These are phyloP conservation scores for Esox niger DNA, from an alignment of 2,113 vertebrate species.

Conservation along the genomic window DNA sequence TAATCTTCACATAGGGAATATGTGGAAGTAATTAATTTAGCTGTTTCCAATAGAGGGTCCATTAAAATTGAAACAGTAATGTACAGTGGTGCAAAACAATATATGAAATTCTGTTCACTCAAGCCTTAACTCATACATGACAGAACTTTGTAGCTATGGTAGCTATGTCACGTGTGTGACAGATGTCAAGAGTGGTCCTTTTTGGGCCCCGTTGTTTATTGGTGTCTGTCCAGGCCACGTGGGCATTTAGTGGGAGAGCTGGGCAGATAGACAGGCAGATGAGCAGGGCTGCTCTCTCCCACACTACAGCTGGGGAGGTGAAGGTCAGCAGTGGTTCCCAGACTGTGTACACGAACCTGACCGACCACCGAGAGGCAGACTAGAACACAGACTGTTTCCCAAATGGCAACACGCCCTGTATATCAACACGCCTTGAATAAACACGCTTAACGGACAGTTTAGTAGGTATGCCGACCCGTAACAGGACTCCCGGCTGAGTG, in stretches of 20 bases:
- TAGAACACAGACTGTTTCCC: background rate
- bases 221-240: background rate
- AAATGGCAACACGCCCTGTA: no score
- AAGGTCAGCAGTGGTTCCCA: background rate
- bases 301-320: conserved; percentile 5
- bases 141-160: background rate
- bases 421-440: no score
- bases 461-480: no score
- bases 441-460: no score
- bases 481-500: no score
- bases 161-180: background rate
- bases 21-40: no score
- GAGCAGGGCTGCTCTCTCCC: conserved; percentile 10
- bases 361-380: conserved; percentile 15
- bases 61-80: no score
- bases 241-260: background rate
- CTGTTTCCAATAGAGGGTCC: no score
- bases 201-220: background rate
- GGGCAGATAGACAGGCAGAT: conserved; percentile 19
- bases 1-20: no score
- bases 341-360: conserved; percentile 14
- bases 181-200: background rate
- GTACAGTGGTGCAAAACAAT: no score
- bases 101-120: background rate
- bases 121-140: background rate